Evolutionary conservation across 2,797 vertebrate genomes (phyloP), one percentile per base, ranked within the genome.

Genomic region (Xerus rutilus): DNA sequence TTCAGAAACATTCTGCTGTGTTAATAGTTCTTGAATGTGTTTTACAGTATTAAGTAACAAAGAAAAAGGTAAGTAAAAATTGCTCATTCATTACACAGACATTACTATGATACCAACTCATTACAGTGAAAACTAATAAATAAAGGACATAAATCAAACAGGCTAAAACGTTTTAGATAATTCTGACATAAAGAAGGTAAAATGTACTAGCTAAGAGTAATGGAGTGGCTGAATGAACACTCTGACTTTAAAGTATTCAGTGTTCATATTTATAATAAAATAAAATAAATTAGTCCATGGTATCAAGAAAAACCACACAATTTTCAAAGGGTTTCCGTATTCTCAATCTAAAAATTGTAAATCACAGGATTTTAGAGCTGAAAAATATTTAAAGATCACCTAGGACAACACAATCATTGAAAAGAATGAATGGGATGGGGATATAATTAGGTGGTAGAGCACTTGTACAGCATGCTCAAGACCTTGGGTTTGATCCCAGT

Each of bases 301-400:
- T 88, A 89, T 32, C n/a, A 92, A 95, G 67, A 74, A 69, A 91
- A 89, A 70, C 72, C 76, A 32, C 17, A 95, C 23, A 52, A 32
- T 30, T 15, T 77, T 92, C 72, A 43, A 90, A 76, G 9, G 47
- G 4, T 3, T 49, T 88, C 10, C 45, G 25, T 47, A 90, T 49
- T 76, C 39, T 92, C 67, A 85, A 67, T n/a, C 59, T 85, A 32
- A 92, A 76, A 91, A 86, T 13, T 57, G 57, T 54, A 11, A 91
- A 67, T 78, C 43, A 77, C 28, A 78, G 9, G n/a, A 79, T 64
- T 91, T 93, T 62, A 86, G 45, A 85, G 32, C 10, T 94, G 25
- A 43, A 92, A 89, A 77, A 86, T 0, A 72, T 39, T 11, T 69
- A 87, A 70, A 32, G 18, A 83, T 86, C 78, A 82, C 73, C 18